Percentiles rank a stretch among this genome's conserved stretches.
These are phyloP conservation scores for Dicroscelio sp. DNA, from an alignment of 2,888 invertebrate genomes.

Conservation along the genomic window DNA sequence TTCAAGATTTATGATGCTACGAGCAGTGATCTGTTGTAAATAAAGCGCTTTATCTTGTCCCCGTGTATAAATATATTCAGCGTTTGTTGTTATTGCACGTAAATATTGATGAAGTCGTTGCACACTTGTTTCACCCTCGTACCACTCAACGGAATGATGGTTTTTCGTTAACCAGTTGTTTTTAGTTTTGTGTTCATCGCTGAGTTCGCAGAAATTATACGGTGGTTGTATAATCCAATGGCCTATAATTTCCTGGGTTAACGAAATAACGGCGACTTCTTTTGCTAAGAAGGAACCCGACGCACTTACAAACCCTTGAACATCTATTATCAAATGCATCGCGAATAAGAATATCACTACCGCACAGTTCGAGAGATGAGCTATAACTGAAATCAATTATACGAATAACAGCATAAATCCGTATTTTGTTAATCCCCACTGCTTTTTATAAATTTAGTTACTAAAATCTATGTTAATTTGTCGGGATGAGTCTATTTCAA, in stretches of 20 bases:
- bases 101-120: background rate
- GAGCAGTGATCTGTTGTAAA: background rate
- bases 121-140: background rate
- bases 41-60: background rate
- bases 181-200: background rate
- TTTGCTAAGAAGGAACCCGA: background rate
- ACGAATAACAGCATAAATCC: too few relatives aligned
- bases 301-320: constrained; percentile 20
- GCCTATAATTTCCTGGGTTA: background rate
- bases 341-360: background rate
- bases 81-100: background rate
- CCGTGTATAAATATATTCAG: background rate
- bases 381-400: too few relatives aligned
- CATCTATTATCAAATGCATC: constrained; percentile 31
- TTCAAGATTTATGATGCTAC: background rate
- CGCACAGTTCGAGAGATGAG: background rate
- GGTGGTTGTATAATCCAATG: constrained; percentile 36
- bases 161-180: constrained; percentile 27
- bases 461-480: constrained; percentile 46
- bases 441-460: constrained; percentile 16
- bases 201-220: background rate
- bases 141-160: background rate
- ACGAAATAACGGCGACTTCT: background rate
- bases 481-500: constrained; percentile 85
- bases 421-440: too few relatives aligned